phyloP scores from a whole-genome alignment of 2,888 invertebrate genomes.

The Chydorus sphaericus region DNA sequence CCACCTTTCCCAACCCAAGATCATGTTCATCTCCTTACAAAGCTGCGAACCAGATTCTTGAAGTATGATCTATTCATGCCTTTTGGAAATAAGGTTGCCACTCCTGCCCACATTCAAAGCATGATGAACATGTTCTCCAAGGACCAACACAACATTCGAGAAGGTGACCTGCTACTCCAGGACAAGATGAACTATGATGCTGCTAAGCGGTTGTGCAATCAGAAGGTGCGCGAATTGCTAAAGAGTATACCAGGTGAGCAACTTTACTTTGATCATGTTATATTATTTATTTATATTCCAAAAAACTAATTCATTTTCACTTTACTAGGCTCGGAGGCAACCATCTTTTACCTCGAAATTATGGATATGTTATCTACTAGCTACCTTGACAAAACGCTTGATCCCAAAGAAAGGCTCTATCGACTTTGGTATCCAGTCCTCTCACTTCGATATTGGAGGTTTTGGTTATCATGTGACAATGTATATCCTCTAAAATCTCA shows the following conservation, averaged over 20 bases:
- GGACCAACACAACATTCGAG: not conserved
- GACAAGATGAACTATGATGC: slow-evolving; percentile 10
- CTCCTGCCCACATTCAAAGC: not conserved
- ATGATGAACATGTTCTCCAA: not conserved
- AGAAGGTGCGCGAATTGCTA: not conserved
- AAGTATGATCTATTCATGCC: not conserved
- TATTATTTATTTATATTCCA: too few relatives aligned
- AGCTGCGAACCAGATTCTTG: slow-evolving; percentile 2
- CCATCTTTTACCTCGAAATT: not conserved
- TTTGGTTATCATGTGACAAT: not conserved
- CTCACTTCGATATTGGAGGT: not conserved
- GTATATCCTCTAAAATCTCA: not conserved
- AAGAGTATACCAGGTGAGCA: not conserved
- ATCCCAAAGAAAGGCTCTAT: not conserved
- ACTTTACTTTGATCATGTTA: too few relatives aligned
- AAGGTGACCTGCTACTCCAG: not conserved
- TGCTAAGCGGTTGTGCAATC: not conserved
- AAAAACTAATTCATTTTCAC: too few relatives aligned
- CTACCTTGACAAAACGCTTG: not conserved
- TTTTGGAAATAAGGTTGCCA: not conserved
- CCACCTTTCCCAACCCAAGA: not conserved
- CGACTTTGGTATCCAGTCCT: not conserved
- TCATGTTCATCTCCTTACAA: not conserved
- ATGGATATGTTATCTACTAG: not conserved
- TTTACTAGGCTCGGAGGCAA: not conserved